Evolutionary conservation across 2,113 vertebrate genomes (phyloP).

Genomic region (Chaenogobius annularis): DNA sequence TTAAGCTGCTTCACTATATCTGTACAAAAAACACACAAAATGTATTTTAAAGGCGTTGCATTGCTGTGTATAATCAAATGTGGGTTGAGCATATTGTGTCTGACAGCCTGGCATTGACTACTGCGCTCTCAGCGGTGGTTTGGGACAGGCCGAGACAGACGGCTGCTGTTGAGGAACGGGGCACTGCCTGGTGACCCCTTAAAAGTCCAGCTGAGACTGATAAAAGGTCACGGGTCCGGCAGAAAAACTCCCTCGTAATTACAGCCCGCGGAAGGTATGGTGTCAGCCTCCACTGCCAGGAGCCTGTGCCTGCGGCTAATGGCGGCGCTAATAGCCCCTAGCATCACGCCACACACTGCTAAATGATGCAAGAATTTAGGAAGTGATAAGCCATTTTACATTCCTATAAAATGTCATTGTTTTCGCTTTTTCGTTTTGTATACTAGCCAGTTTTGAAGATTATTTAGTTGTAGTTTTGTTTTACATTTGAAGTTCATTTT

Average conservation of each 20-base stretch:
- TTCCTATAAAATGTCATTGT: not conserved
- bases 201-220: slow-evolving; percentile 52
- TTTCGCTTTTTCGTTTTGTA: not conserved
- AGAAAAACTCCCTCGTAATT: slow-evolving; percentile 72
- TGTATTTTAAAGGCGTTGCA: not conserved
- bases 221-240: slow-evolving; percentile 68
- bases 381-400: not conserved
- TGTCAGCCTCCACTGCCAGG: slow-evolving; percentile 56
- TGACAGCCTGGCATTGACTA: slow-evolving; percentile 18
- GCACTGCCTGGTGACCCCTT: slow-evolving; percentile 45
- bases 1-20: slow-evolving; percentile 25
- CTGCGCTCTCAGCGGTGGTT: slow-evolving; percentile 11
- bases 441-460: not conserved
- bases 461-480: not conserved
- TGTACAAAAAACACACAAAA: not conserved
- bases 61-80: not conserved
- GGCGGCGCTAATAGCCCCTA: slow-evolving; percentile 45
- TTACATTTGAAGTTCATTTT: not conserved
- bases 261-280: slow-evolving; percentile 66
- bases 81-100: not conserved
- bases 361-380: slow-evolving; percentile 41
- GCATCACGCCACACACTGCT: slow-evolving; percentile 40
- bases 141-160: slow-evolving; percentile 5
- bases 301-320: slow-evolving; percentile 41
- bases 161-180: slow-evolving; percentile 27